Base-by-base conservation (phyloP, 2,888 invertebrate species). In the Pollenia angustigena region DNA sequence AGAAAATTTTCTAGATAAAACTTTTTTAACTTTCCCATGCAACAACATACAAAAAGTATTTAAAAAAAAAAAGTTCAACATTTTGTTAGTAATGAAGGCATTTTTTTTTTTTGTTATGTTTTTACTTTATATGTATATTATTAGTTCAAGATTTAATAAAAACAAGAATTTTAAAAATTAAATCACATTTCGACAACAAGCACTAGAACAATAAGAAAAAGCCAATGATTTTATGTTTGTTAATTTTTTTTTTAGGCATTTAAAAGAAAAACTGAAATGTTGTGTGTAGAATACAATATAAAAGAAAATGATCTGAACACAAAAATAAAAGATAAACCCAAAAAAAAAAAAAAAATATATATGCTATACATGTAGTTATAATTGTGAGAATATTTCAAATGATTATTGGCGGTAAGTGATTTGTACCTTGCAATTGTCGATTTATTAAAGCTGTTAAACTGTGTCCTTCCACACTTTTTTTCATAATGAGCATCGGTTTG, bases 371-470 rank as follows among this genome's bases (percentile, higher is more conserved):
- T 66, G 48, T 60, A 62, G 16, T 42, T 46, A 48, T 48, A 54
- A 69, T 72, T 79, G 32, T 40, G 68, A 68, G 48, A 62, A 89
- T 90, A n/a, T 16, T 54, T 71, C 44, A 40, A 42, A n/a, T 62
- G n/a, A 18, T 40, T 32, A 32, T 32, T 32, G 32, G 32, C 32
- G 50, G 14, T 64, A 23, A 44, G 18, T 44, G 18, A 71, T 23
- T 56, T 16, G 92, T 94, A 96, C 96, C 96, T 96, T 96, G 96
- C 88, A 96, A 93, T 94, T 97, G 96, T 88, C 96, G 94, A 93
- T 96, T 96, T 89, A 97, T 95, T 90, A 96, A 94, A 72, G 96
- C 96, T 62, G 96, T 96, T 93, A 97, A 96, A 89, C 96, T 96
- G 87, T 96, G 96, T 75, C 96, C 96, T 90, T 96, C 96, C 68